Evolutionary conservation across 2,888 invertebrate genomes (phyloP).

Genomic region (Acleris literana): DNA sequence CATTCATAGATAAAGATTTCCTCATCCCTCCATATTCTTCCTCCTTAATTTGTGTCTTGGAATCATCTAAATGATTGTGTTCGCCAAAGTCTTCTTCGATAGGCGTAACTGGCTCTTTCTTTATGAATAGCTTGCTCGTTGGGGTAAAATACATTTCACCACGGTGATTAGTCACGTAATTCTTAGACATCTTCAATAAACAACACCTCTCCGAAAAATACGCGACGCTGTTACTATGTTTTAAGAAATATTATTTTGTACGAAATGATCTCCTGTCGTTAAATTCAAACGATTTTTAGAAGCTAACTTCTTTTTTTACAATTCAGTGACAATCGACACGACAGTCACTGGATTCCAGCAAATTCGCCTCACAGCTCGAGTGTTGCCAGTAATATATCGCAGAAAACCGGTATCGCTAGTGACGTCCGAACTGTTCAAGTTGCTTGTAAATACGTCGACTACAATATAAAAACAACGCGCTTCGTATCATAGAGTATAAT

Average conservation of each 20-base stretch:
- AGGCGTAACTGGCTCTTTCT: slow-evolving; percentile 70
- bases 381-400: slow-evolving; percentile 10
- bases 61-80: slow-evolving; percentile 57
- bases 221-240: not conserved
- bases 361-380: slow-evolving; percentile 12
- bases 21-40: slow-evolving; percentile 57
- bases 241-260: not conserved
- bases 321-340: not conserved
- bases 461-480: not conserved
- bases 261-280: slow-evolving; percentile 12
- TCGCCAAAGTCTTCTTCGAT: slow-evolving; percentile 67
- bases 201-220: slow-evolving; percentile 40
- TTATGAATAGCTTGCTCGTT: slow-evolving; percentile 53
- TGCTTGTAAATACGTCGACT: not conserved
- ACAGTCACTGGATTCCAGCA: not conserved
- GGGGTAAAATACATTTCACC: slow-evolving; percentile 67
- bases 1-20: slow-evolving; percentile 73
- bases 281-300: slow-evolving; percentile 21
- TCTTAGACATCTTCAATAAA: slow-evolving; percentile 60
- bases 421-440: slow-evolving; percentile 12
- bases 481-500: no score
- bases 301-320: slow-evolving; percentile 12
- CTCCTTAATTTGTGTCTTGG: slow-evolving; percentile 47
- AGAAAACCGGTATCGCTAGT: slow-evolving; percentile 23
- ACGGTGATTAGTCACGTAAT: slow-evolving; percentile 66